These are phyloP conservation scores for Podiceps cristatus DNA, from an alignment of 2,113 vertebrate species.

Conservation along the genomic window DNA sequence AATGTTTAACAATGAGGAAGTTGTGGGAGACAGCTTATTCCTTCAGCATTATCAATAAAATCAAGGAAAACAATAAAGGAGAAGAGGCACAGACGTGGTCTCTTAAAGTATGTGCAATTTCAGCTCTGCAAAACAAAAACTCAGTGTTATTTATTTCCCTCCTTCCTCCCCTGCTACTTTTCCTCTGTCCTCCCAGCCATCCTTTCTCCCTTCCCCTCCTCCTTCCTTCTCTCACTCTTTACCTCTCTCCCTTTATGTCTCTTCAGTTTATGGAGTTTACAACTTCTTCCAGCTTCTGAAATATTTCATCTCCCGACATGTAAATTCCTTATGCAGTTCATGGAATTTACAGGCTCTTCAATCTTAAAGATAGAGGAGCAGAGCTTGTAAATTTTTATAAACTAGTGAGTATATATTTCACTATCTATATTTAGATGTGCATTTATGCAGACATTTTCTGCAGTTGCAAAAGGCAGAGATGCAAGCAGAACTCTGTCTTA, in stretches of 20 bases:
- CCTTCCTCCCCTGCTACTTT: not conserved
- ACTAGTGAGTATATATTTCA: not conserved
- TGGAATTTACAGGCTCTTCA: not conserved
- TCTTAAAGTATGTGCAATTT: not conserved
- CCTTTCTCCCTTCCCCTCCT: not conserved
- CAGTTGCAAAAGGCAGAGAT: not conserved
- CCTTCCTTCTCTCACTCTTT: not conserved
- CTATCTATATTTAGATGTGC: not conserved
- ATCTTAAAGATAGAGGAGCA: not conserved
- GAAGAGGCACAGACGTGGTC: not conserved
- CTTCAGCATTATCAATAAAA: not conserved
- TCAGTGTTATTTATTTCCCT: not conserved
- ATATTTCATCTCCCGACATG: not conserved
- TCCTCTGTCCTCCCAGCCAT: not conserved
- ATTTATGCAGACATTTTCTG: not conserved
- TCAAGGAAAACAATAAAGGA: not conserved
- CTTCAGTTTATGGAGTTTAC: not conserved
- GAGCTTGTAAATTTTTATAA: slow-evolving; percentile 4
- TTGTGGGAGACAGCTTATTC: not conserved
- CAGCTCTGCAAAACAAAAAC: not conserved
- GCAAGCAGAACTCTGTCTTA: not conserved
- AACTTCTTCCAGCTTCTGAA: not conserved
- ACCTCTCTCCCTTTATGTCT: not conserved
- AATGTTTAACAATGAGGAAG: not conserved
- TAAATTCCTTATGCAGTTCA: not conserved